These are phyloP conservation scores for Charaxes varanes DNA, from an alignment of 1,140 invertebrate species.

Conservation along the genomic window DNA sequence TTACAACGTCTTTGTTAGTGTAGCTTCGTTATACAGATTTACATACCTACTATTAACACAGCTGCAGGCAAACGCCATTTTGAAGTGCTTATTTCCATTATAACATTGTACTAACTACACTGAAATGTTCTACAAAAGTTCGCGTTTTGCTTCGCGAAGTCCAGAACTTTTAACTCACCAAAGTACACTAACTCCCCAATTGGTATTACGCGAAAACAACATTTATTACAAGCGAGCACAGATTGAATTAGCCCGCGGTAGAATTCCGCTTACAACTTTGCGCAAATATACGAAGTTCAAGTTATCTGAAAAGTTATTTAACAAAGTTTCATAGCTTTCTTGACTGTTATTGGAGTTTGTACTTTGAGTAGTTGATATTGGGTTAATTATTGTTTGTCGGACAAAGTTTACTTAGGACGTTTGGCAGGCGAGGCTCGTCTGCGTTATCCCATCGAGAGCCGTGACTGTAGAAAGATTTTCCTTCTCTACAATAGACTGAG, in stretches of 20 bases:
- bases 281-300: slow-evolving; percentile 69
- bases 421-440: slow-evolving; percentile 35
- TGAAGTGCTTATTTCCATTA: slow-evolving; percentile 74
- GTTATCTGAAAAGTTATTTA: slow-evolving; percentile 75
- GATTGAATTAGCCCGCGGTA: slow-evolving; percentile 66
- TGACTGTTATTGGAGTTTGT: slow-evolving; percentile 52
- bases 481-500: slow-evolving; percentile 71
- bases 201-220: slow-evolving; percentile 68
- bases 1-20: too few species aligned
- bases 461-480: slow-evolving; percentile 74
- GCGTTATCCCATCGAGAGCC: slow-evolving; percentile 72
- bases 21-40: slow-evolving; percentile 22
- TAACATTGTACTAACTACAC: slow-evolving; percentile 75
- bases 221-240: slow-evolving; percentile 70
- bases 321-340: slow-evolving; percentile 74
- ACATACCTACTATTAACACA: slow-evolving; percentile 54
- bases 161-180: slow-evolving; percentile 64
- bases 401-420: slow-evolving; percentile 39
- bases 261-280: slow-evolving; percentile 68
- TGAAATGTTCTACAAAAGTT: slow-evolving; percentile 75
- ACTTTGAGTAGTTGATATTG: slow-evolving; percentile 52
- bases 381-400: slow-evolving; percentile 59
- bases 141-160: slow-evolving; percentile 73
- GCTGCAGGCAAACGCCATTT: slow-evolving; percentile 70
- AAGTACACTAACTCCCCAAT: slow-evolving; percentile 62